A percentile compares a stretch with the other conserved stretches of the same genome.
Conservation (phyloP, 1,140 invertebrate genomes). For the Cyclargus thomasi region DNA sequence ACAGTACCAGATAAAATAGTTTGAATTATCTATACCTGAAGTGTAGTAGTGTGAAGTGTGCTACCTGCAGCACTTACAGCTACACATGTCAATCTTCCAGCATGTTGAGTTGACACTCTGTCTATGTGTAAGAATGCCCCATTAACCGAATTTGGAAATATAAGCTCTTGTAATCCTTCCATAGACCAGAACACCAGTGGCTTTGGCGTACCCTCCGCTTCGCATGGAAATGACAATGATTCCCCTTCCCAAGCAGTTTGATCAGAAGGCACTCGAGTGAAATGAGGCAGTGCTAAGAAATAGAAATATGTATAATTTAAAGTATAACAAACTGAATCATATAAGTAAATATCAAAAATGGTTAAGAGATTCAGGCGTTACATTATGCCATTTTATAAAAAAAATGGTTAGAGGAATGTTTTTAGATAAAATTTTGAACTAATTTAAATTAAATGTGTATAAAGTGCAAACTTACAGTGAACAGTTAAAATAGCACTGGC, state of each 20-base stretch:
- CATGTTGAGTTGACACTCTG: conserved; percentile 51
- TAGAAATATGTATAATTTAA: neutral
- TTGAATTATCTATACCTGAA: conserved; percentile 41
- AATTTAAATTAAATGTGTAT: no score
- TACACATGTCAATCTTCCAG: conserved; percentile 61
- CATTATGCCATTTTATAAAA: no score
- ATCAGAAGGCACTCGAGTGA: conserved; percentile 89
- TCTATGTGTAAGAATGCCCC: conserved; percentile 59
- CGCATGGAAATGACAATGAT: conserved; percentile 90
- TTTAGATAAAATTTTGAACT: no score
- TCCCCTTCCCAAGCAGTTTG: conserved; percentile 87
- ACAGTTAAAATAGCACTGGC: conserved; percentile 65
- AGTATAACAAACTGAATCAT: neutral
- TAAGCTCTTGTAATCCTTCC: conserved; percentile 77
- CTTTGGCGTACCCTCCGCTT: conserved; percentile 91
- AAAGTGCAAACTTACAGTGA: conserved; percentile 54
- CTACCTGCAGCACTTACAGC: conserved; percentile 66
- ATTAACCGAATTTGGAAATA: conserved; percentile 58
- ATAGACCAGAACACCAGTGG: conserved; percentile 93
- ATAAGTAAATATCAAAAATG: no score
- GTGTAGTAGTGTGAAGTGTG: conserved; percentile 58
- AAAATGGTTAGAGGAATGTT: no score
- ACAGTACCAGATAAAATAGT: no score
- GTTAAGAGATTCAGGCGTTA: no score
- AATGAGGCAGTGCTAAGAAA: conserved; percentile 89